Base-by-base conservation (phyloP, 1,140 invertebrate genomes). In the Orchesella cincta region DNA sequence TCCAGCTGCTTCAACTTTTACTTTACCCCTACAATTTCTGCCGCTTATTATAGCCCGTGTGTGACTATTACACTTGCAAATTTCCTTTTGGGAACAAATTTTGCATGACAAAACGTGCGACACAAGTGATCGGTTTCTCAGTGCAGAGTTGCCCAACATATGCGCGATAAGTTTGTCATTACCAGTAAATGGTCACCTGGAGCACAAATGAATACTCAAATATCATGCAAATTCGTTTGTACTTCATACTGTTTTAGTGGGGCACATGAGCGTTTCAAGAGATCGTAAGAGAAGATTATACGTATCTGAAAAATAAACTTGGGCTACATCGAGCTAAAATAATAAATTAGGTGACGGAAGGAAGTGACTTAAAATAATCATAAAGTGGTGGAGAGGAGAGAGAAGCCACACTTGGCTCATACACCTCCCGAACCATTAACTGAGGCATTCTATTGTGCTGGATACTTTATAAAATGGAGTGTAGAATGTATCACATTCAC, bases 311-410 rank as follows among this genome's bases (percentile, higher is more conserved):
- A 14, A 57, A 57, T n/a, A 57, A n/a, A 57, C 12, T 18, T 3
- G 39, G 8, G 54, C 54, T 57, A 33, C 29, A 67, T 33, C 26
- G 62, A 3, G 31, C 2, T 12, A 33, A 33, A 33, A 67, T 67
- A 67, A 67, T 67, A 67, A 67, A 67, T 67, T 67, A 67, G 31
- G 31, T 67, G 62, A 67, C 62, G 62, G 62, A 67, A 67, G 62
- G 62, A 67, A 67, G 62, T 67, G 62, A 67, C 62, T 67, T 67
- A 67, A 67, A 67, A 67, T 67, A 67, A 57, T 57, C 8, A 67
- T 57, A 57, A 67, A 67, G 62, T 67, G 62, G 31, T 26, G 14
- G 54, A 57, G 54, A 57, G 54, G n/a, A 3, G 8, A 16, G 3
- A 23, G n/a, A 16, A n/a, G 54, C 23, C 12, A 57, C n/a, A n/a